Conservation (phyloP, 2,797 vertebrate genomes). For the Anolis apletophallus region DNA sequence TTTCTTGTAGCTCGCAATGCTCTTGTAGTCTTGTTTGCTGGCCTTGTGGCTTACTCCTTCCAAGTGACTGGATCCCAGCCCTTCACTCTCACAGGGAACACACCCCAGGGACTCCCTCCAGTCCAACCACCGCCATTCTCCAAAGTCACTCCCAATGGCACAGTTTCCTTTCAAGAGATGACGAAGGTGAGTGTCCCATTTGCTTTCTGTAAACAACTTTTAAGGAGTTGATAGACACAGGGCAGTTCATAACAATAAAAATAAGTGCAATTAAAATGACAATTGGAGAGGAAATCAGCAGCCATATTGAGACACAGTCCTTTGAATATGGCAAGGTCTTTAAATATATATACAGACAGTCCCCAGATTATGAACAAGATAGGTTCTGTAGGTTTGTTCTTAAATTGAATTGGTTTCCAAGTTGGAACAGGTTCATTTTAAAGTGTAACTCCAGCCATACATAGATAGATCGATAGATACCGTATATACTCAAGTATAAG, state of each 20-base stretch:
- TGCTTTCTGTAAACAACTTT: not conserved
- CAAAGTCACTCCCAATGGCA: conserved; percentile 81
- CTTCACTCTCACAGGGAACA: conserved; percentile 89
- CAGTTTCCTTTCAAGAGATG: conserved; percentile 82
- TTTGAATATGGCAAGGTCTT: not conserved
- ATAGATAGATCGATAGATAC: too few relatives aligned
- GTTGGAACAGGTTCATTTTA: too few relatives aligned
- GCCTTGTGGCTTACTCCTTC: conserved; percentile 84
- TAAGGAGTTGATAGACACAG: not conserved
- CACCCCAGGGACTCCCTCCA: conserved; percentile 84
- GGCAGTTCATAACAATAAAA: not conserved
- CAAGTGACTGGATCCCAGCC: conserved; percentile 79
- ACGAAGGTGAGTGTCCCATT: conserved; percentile 70
- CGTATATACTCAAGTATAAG: too few relatives aligned
- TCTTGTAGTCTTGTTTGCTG: conserved; percentile 87
- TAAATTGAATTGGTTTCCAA: too few relatives aligned
- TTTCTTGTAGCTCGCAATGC: conserved; percentile 85
- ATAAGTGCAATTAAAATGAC: not conserved
- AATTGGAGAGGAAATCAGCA: not conserved
- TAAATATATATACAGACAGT: too few relatives aligned
- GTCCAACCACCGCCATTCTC: conserved; percentile 84
- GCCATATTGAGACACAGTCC: not conserved
- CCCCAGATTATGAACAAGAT: too few relatives aligned
- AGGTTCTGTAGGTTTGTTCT: too few relatives aligned
- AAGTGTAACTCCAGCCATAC: too few relatives aligned